These are phyloP conservation scores for Tenebrio molitor DNA, from an alignment of 1,140 invertebrate genomes.

Conservation along the genomic window DNA sequence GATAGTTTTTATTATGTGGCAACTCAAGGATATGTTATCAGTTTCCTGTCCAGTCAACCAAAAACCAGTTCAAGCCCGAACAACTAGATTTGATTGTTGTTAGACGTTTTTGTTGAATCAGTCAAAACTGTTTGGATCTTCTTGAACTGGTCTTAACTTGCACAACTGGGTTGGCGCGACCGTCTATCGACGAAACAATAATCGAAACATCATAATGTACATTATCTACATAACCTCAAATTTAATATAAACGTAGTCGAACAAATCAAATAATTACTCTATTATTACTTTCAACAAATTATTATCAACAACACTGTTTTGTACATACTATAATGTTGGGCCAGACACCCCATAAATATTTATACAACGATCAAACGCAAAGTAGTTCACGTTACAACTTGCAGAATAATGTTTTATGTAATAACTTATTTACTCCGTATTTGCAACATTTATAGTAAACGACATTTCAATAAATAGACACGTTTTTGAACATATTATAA, in stretches of 20 bases:
- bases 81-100: constrained; percentile 12
- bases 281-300: constrained; percentile 20
- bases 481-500: constrained; percentile 23
- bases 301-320: constrained; percentile 10
- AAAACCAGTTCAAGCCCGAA: too few relatives aligned
- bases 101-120: background rate
- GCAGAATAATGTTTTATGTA: too few relatives aligned
- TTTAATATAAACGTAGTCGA: constrained; percentile 11
- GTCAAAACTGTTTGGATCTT: constrained; percentile 4
- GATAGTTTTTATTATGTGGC: background rate
- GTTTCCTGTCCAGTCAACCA: background rate
- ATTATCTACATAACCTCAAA: constrained; percentile 31
- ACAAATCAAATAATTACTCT: background rate
- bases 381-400: background rate
- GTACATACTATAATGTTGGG: constrained; percentile 6
- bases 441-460: constrained; percentile 35
- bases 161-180: too few relatives aligned
- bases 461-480: constrained; percentile 13
- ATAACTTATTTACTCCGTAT: constrained; percentile 11
- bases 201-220: constrained; percentile 1
- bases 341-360: constrained; percentile 1
- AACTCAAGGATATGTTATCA: constrained; percentile 6
- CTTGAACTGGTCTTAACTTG: too few relatives aligned
- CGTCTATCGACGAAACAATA: too few relatives aligned
- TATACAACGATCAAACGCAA: constrained; percentile 11